Evolutionary conservation across 2,113 vertebrate genomes (phyloP).

Genomic region (Platanista minor): DNA sequence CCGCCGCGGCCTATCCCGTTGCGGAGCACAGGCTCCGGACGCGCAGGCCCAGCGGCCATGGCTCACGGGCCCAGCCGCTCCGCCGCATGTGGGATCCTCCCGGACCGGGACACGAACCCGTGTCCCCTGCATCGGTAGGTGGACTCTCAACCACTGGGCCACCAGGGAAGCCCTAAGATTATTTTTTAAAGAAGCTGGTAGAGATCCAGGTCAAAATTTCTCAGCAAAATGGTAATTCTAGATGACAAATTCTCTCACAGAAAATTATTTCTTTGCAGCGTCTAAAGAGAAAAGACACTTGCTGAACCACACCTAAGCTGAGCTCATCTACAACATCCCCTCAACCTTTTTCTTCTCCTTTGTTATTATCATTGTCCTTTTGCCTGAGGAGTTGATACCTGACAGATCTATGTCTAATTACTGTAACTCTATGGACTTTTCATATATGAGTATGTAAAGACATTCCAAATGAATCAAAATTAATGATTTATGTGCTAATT

Average conservation of each 20-base stretch:
- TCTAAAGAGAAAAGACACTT: background rate
- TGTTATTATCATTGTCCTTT: background rate
- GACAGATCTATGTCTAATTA: background rate
- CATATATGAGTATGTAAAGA: background rate
- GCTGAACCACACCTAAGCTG: background rate
- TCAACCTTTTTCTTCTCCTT: background rate
- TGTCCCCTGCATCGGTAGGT: too few relatives aligned
- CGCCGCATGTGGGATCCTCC: too few relatives aligned
- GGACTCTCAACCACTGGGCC: too few relatives aligned
- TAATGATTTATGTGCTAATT: background rate
- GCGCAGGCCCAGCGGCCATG: too few relatives aligned
- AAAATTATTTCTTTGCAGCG: slow-evolving; percentile 8
- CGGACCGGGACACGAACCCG: too few relatives aligned
- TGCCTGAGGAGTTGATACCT: background rate
- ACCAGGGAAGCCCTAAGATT: too few relatives aligned
- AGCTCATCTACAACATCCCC: background rate
- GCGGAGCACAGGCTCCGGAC: too few relatives aligned
- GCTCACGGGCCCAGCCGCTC: too few relatives aligned
- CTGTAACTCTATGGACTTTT: background rate
- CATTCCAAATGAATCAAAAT: background rate
- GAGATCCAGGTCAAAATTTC: background rate
- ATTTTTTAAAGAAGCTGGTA: background rate
- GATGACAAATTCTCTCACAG: background rate
- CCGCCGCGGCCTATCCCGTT: too few relatives aligned
- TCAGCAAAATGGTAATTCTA: background rate